Conservation (phyloP, 2,113 vertebrate genomes). For the Hydrolagus affinis region DNA sequence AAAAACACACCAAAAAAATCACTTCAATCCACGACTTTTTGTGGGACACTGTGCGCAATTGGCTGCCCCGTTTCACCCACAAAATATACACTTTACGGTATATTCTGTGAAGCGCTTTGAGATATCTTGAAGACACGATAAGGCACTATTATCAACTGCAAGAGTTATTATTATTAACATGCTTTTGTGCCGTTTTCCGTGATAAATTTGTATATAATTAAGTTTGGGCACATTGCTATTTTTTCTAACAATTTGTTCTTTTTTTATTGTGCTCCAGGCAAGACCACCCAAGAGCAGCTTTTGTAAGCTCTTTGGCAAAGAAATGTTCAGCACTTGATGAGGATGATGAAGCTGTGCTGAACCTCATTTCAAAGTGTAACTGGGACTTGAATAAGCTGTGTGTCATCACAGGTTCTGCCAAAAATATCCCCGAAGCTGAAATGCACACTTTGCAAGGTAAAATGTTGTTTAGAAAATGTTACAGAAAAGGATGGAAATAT, state of each 20-base stretch:
- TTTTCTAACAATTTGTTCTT: neutral
- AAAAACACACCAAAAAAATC: too few relatives aligned
- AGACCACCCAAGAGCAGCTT: slow-evolving; percentile 42
- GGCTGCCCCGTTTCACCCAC: too few relatives aligned
- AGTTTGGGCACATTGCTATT: neutral
- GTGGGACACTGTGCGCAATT: too few relatives aligned
- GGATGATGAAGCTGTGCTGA: slow-evolving; percentile 57
- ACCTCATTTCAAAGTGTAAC: slow-evolving; percentile 48
- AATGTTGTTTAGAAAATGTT: too few relatives aligned
- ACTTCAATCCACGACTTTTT: too few relatives aligned
- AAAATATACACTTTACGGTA: too few relatives aligned
- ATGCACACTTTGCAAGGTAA: slow-evolving; percentile 45
- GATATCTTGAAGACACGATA: too few relatives aligned
- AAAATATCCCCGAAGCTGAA: slow-evolving; percentile 39
- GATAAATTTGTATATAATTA: neutral
- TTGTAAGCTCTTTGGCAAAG: slow-evolving; percentile 48
- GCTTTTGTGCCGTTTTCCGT: neutral
- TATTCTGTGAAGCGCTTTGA: too few relatives aligned
- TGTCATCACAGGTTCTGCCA: slow-evolving; percentile 37
- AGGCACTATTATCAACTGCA: too few relatives aligned
- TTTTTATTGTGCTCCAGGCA: slow-evolving; percentile 46
- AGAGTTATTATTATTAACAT: neutral
- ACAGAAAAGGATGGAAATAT: neutral
- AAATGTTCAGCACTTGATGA: slow-evolving; percentile 49
- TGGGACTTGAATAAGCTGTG: slow-evolving; percentile 43